phyloP scores from a whole-genome alignment of 1,140 invertebrate species.

The Dendrolimus punctatus region DNA sequence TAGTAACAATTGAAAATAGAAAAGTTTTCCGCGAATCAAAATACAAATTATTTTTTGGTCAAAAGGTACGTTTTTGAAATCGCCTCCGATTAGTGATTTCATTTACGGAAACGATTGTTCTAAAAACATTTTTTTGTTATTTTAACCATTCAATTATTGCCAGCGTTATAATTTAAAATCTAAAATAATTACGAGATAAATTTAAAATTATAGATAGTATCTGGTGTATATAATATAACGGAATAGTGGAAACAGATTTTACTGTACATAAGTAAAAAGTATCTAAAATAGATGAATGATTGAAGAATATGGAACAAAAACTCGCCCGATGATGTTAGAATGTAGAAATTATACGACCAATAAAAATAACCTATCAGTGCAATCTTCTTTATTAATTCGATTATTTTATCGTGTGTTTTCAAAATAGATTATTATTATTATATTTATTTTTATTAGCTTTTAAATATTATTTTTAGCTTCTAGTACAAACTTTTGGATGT shows the following conservation, averaged over 20 bases:
- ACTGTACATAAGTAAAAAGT: conserved; percentile 55
- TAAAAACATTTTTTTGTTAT: no score
- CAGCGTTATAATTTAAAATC: conserved; percentile 23
- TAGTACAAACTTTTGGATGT: conserved; percentile 62
- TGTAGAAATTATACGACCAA: conserved; percentile 31
- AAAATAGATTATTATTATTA: conserved; percentile 23
- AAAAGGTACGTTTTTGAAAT: conserved; percentile 46
- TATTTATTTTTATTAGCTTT: conserved; percentile 62
- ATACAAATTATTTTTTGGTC: conserved; percentile 5
- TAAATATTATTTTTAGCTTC: conserved; percentile 52
- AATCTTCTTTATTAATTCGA: conserved; percentile 56
- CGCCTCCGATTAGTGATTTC: conserved; percentile 61
- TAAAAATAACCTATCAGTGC: conserved; percentile 40
- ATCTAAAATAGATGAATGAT: conserved; percentile 49
- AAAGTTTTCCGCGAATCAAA: conserved; percentile 21
- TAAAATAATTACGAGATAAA: conserved; percentile 17
- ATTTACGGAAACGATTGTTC: no score
- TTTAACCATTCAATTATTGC: conserved; percentile 14
- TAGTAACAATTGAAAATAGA: conserved; percentile 15
- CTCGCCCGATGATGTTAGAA: conserved; percentile 53
- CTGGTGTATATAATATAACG: conserved; percentile 57
- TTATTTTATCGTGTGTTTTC: conserved; percentile 43
- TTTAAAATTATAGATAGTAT: conserved; percentile 55
- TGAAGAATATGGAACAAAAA: conserved; percentile 60
- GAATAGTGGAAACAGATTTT: conserved; percentile 46